Percentiles rank a stretch among this genome's conserved stretches.
Conservation (phyloP, 1,140 invertebrate genomes). For the Pristionchus pacificus region DNA sequence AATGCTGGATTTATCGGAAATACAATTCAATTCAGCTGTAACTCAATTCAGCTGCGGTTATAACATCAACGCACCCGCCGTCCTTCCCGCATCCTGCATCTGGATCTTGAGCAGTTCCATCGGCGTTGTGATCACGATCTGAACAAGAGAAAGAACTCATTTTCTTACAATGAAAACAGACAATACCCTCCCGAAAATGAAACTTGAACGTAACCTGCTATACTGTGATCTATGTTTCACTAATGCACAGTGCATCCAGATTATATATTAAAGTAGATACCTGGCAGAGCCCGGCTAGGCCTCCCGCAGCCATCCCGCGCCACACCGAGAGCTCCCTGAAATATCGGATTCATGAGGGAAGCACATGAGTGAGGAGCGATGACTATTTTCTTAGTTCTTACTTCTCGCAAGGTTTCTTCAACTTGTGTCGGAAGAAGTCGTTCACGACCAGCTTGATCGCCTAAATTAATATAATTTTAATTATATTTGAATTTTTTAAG, state of each 20-base stretch:
- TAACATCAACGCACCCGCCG: slow-evolving; percentile 3
- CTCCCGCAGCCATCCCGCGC: slow-evolving; percentile 84
- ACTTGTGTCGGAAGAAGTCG: slow-evolving; percentile 87
- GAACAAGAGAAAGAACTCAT: too few relatives aligned
- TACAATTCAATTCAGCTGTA: not conserved
- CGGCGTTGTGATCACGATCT: slow-evolving; percentile 94
- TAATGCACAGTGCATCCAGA: too few relatives aligned
- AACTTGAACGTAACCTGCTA: too few relatives aligned
- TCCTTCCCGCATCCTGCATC: slow-evolving; percentile 68
- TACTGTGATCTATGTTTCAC: too few relatives aligned
- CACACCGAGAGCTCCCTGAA: slow-evolving; percentile 67
- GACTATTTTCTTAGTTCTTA: not conserved
- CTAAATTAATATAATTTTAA: too few relatives aligned
- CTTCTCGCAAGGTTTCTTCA: slow-evolving; percentile 65
- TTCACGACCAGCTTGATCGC: slow-evolving; percentile 98
- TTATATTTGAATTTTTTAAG: too few relatives aligned
- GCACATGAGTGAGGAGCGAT: not conserved
- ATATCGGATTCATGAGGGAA: not conserved
- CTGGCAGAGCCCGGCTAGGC: slow-evolving; percentile 85
- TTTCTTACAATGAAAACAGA: too few relatives aligned
- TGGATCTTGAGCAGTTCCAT: slow-evolving; percentile 99
- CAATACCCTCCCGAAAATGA: too few relatives aligned
- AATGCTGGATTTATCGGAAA: too few relatives aligned
- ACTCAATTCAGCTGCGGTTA: not conserved
- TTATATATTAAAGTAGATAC: too few relatives aligned